Percentiles rank a stretch among this genome's conserved stretches.
phyloP scores from a whole-genome alignment of 2,888 invertebrate genomes.

The Sarcophaga variegata region DNA sequence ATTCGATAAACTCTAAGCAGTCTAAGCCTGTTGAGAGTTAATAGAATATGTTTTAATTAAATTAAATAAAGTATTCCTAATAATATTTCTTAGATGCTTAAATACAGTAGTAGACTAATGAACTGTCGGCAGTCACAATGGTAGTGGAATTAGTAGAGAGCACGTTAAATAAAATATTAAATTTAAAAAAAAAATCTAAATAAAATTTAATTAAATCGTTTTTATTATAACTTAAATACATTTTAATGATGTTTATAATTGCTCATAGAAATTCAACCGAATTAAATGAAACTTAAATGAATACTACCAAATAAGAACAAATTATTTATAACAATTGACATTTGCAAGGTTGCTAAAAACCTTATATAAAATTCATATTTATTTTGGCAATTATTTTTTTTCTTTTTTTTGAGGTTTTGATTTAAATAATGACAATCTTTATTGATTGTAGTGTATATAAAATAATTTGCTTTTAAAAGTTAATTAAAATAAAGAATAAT shows the following conservation, averaged over 20 bases:
- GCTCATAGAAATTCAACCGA: constrained; percentile 21
- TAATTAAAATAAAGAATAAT: too few relatives aligned
- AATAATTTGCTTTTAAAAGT: too few relatives aligned
- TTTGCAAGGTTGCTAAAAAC: constrained; percentile 54
- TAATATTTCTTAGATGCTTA: constrained; percentile 4
- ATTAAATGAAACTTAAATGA: constrained; percentile 23
- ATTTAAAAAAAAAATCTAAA: background rate
- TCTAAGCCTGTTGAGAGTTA: background rate
- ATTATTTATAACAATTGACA: constrained; percentile 63
- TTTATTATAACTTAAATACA: constrained; percentile 62
- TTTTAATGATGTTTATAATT: constrained; percentile 64
- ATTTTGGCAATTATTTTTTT: background rate
- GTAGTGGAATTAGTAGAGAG: constrained; percentile 39
- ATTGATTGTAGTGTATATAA: too few relatives aligned
- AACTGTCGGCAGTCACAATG: constrained; percentile 10
- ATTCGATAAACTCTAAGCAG: too few relatives aligned
- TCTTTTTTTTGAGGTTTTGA: background rate
- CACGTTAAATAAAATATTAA: constrained; percentile 28
- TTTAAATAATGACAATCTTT: background rate
- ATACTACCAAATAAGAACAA: constrained; percentile 52
- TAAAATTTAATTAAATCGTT: constrained; percentile 61
- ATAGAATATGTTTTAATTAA: background rate
- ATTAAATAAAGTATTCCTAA: background rate
- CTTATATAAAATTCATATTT: constrained; percentile 10
- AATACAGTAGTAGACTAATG: constrained; percentile 30